These are phyloP conservation scores for Drosophila flavopinicola DNA, from an alignment of 2,888 invertebrate genomes.

Conservation along the genomic window DNA sequence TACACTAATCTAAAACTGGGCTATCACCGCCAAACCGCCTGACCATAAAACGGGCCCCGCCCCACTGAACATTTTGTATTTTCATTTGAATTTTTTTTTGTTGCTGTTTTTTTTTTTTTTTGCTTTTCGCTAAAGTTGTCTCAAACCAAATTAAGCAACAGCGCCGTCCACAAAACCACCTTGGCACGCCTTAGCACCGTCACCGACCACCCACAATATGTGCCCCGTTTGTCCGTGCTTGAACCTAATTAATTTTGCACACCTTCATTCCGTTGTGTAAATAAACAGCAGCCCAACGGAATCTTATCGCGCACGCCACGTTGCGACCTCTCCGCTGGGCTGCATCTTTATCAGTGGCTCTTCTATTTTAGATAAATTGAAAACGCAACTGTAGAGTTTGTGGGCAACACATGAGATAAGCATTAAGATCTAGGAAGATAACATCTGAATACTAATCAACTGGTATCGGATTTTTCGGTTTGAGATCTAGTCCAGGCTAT, in stretches of 20 bases:
- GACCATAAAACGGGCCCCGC: slow-evolving; percentile 52
- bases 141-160: slow-evolving; percentile 56
- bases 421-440: background rate
- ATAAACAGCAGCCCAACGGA: slow-evolving; percentile 43
- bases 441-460: background rate
- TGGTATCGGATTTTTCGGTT: too few relatives aligned
- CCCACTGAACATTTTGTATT: slow-evolving; percentile 37
- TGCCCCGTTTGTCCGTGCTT: slow-evolving; percentile 58
- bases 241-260: slow-evolving; percentile 68
- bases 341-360: slow-evolving; percentile 36
- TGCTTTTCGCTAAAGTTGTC: slow-evolving; percentile 2
- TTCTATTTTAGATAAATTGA: slow-evolving; percentile 24
- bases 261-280: slow-evolving; percentile 52
- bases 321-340: background rate
- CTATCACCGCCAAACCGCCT: slow-evolving; percentile 31
- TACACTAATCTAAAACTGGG: slow-evolving; percentile 48
- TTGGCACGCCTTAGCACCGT: slow-evolving; percentile 37
- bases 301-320: slow-evolving; percentile 50
- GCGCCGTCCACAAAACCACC: slow-evolving; percentile 11
- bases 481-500: too few relatives aligned
- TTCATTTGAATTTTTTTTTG: background rate
- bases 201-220: slow-evolving; percentile 7
- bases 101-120: background rate
- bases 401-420: background rate
- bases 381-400: slow-evolving; percentile 1